Percentiles rank a stretch among this genome's conserved stretches.
Conservation (phyloP, 2,888 invertebrate species). For the Tenthredo distinguenda region DNA sequence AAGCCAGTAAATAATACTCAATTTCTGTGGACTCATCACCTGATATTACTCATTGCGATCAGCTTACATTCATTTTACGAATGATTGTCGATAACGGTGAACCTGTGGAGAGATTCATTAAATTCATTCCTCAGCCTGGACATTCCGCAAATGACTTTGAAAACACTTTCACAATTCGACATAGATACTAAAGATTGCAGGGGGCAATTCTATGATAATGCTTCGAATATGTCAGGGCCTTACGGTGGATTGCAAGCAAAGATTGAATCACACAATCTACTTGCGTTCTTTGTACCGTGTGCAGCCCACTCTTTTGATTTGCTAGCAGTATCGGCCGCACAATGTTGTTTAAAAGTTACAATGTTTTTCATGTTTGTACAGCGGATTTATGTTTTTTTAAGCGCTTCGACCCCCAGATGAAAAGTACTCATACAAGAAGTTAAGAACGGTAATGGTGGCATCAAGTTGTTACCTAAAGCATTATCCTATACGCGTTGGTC, state of each 20-base stretch:
- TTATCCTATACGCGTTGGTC: conserved; percentile 22
- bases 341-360: conserved; percentile 54
- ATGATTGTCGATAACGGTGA: conserved; percentile 56
- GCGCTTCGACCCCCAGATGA: conserved; percentile 55
- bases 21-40: conserved; percentile 63
- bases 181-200: conserved; percentile 49
- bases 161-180: conserved; percentile 27
- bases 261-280: conserved; percentile 53
- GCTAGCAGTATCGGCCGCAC: conserved; percentile 56
- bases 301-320: conserved; percentile 59
- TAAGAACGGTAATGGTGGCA: conserved; percentile 17
- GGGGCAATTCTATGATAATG: conserved; percentile 56
- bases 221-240: conserved; percentile 57
- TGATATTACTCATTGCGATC: conserved; percentile 63
- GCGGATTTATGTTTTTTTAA: conserved; percentile 47
- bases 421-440: conserved; percentile 37
- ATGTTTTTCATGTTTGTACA: conserved; percentile 54
- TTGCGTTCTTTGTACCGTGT: conserved; percentile 58
- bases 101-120: conserved; percentile 59
- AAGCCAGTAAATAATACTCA: conserved; percentile 58
- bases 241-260: conserved; percentile 56
- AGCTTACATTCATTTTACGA: conserved; percentile 63
- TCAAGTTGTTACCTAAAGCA: conserved; percentile 36
- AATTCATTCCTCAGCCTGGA: conserved; percentile 58
- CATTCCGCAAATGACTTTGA: conserved; percentile 58